Conservation (phyloP, 2,113 vertebrate species). For the Microcebus ravelobensis region DNA sequence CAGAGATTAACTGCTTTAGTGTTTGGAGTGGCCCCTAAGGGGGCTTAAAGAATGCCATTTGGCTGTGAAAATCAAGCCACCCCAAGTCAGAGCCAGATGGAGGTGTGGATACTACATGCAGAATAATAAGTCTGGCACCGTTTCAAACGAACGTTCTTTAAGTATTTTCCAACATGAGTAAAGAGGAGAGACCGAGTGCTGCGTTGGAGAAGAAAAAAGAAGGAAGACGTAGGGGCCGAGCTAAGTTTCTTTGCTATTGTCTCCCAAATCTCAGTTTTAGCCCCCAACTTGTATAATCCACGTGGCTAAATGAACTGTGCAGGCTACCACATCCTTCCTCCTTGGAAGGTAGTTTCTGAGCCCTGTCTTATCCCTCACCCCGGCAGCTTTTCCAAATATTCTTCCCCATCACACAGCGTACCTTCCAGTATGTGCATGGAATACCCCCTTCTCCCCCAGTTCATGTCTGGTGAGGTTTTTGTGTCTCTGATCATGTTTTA, state of each 20-base stretch:
- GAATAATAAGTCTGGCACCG: not conserved
- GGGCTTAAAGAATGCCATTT: not conserved
- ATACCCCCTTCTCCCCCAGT: not conserved
- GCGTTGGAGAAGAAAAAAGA: not conserved
- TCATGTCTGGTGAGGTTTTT: not conserved
- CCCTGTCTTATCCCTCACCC: not conserved
- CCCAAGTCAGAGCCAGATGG: not conserved
- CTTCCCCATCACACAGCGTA: not conserved
- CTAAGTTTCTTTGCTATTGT: not conserved
- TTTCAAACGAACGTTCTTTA: not conserved
- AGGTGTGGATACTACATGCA: not conserved
- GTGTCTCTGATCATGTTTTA: not conserved
- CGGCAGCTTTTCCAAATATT: not conserved
- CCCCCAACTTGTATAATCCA: not conserved
- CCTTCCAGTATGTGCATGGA: not conserved
- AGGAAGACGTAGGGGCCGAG: fast-evolving
- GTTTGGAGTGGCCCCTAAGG: not conserved
- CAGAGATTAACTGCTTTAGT: not conserved
- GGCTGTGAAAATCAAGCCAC: not conserved
- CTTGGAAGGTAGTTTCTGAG: not conserved
- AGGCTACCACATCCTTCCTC: not conserved
- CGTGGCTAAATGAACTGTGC: not conserved
- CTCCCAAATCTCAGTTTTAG: not conserved
- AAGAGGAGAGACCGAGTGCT: not conserved
- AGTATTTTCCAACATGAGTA: not conserved